These are phyloP conservation scores for Phthorimaea operculella DNA, from an alignment of 1,140 invertebrate species.

Conservation along the genomic window DNA sequence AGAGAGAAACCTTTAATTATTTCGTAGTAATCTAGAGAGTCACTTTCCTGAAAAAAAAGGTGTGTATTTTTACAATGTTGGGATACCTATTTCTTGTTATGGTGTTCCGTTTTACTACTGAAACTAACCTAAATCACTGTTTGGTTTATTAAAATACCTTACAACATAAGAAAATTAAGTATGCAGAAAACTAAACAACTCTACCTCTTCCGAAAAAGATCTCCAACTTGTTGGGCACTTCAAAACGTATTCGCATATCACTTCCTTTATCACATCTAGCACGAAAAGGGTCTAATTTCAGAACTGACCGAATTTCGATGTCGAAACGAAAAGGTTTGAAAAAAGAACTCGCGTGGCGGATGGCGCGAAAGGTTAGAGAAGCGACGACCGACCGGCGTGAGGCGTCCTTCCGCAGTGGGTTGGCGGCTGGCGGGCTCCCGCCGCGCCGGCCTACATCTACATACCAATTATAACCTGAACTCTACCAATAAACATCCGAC, in stretches of 20 bases:
- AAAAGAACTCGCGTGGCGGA: conserved; percentile 18
- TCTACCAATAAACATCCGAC: background rate
- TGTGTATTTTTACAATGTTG: no score
- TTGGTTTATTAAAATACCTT: no score
- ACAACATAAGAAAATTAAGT: no score
- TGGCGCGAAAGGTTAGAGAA: conserved; percentile 53
- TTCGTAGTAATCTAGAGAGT: no score
- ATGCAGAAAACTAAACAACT: no score
- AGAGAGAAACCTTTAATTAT: no score
- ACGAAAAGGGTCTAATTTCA: conserved; percentile 19
- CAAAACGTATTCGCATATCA: conserved; percentile 63
- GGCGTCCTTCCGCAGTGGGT: conserved; percentile 52
- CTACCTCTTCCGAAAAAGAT: conserved; percentile 55
- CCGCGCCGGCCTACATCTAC: conserved; percentile 55
- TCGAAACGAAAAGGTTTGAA: conserved; percentile 24
- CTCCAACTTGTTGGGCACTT: conserved; percentile 64
- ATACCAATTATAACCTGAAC: conserved; percentile 1
- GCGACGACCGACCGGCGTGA: conserved; percentile 39
- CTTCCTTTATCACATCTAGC: conserved; percentile 26
- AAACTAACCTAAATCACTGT: no score
- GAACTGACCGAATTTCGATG: conserved; percentile 21
- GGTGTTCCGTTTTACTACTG: no score
- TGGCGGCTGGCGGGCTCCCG: conserved; percentile 34
- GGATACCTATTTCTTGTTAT: no score
- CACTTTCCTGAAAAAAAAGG: no score